These are phyloP conservation scores for Cavia aperea DNA, from an alignment of 2,113 vertebrate genomes.

Conservation along the genomic window DNA sequence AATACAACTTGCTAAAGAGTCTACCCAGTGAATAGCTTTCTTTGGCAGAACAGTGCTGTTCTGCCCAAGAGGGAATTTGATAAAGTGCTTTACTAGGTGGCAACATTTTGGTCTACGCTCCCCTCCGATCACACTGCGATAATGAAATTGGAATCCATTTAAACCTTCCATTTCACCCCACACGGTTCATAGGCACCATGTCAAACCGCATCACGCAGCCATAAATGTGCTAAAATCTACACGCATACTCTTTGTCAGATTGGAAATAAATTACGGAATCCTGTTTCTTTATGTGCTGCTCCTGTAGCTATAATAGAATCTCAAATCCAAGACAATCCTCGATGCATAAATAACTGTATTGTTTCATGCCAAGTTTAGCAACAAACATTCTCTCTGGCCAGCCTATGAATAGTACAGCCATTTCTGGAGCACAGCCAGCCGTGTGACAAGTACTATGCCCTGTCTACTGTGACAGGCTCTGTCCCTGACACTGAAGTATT, in stretches of 20 bases:
- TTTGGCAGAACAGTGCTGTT: constrained; percentile 2
- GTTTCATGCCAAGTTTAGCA: constrained; percentile 15
- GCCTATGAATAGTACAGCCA: constrained; percentile 7
- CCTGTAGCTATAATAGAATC: neutral
- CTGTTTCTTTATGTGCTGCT: constrained; percentile 48
- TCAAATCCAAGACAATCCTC: neutral
- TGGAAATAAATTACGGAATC: constrained; percentile 48
- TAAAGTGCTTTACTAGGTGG: constrained; percentile 40
- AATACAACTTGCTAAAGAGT: constrained; percentile 36
- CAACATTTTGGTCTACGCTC: constrained; percentile 50
- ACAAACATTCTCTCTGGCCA: neutral
- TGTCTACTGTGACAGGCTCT: neutral
- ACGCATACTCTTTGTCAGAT: neutral
- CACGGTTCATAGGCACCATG: constrained; percentile 24
- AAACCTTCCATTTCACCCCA: constrained; percentile 57
- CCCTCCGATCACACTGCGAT: constrained; percentile 46
- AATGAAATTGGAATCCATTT: constrained; percentile 65
- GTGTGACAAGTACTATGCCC: neutral
- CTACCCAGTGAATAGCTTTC: constrained; percentile 45
- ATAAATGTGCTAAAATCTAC: constrained; percentile 47
- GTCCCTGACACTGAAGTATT: neutral
- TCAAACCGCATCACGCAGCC: constrained; percentile 40
- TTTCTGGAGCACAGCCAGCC: neutral
- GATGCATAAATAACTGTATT: neutral
- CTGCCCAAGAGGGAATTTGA: constrained; percentile 39